Evolutionary conservation across 2,113 vertebrate genomes (phyloP), one percentile per base, ranked within the genome.

Genomic region (Erythrocebus patas): DNA sequence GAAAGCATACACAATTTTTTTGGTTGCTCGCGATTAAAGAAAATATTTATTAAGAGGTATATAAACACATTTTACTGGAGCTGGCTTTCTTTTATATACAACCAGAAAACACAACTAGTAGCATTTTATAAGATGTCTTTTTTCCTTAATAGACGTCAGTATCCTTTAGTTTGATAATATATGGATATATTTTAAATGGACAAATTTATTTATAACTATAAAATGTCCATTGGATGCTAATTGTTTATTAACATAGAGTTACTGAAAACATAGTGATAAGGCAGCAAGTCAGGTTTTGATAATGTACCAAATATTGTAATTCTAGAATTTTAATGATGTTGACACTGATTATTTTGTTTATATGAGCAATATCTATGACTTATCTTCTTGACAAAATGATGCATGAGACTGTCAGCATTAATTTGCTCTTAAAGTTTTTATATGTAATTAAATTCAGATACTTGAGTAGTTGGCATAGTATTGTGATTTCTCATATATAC

Each of bases 351-450:
- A 80, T 94, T 13, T 38, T 93, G 43, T 86, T 88, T 91, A 93
- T n/a, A 45, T 35, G n/a, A 82, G 6, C n/a, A 81, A 43, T 83
- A 64, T 83, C 14, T 78, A 59, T 57, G 59, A 45, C 45, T 93
- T 91, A 84, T 50, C 43, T 89, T 96, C 30, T 84, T 70, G 90
- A 50, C 52, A 84, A 38, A 61, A 89, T 52, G 79, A 68, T 94
- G 32, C 14, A 64, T 89, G 57, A 73, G 7, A 61, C 30, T 85
- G 35, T 68, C 78, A 91, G 57, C n/a, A 70, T 40, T 66, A 93
- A 89, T 94, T 94, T 93, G 3, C 45, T 83, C 16, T 88, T 83
- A 40, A 95, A 94, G 75, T 93, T 94, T 73, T 91, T 57, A 12
- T 75, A 86, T 64, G 16, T 89, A 70, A 88, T 91, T 84, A 88